Conservation (phyloP, 1,140 invertebrate genomes). For the Plutomurus gul region DNA sequence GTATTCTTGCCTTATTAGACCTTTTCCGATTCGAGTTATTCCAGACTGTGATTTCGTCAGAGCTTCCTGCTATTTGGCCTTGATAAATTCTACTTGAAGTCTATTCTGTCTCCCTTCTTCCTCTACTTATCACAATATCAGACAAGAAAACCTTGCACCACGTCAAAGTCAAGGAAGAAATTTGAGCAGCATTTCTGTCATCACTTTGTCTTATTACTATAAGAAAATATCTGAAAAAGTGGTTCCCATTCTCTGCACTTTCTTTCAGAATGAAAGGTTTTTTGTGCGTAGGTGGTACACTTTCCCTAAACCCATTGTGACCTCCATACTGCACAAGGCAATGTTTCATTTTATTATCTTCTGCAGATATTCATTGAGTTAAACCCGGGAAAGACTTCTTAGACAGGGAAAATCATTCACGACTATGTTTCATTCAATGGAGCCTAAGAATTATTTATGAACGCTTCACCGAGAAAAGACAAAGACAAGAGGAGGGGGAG, state of each 20-base stretch:
- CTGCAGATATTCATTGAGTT: background rate
- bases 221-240: background rate
- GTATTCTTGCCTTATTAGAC: no score
- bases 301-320: no score
- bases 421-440: constrained; percentile 7
- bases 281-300: no score
- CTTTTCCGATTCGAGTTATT: constrained; percentile 11
- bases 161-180: background rate
- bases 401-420: background rate
- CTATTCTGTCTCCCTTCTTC: background rate
- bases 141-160: background rate
- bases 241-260: background rate
- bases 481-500: background rate
- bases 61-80: constrained; percentile 19
- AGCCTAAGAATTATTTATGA: constrained; percentile 10
- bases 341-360: background rate
- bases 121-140: constrained; percentile 12
- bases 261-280: no score
- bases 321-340: background rate
- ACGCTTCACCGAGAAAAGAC: background rate
- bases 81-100: constrained; percentile 7
- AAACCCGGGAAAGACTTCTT: background rate
- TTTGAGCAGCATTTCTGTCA: background rate
- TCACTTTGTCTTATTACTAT: background rate
- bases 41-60: constrained; percentile 8